Conservation (phyloP, 2,888 invertebrate genomes). For the Alloscopus bannaensis region DNA sequence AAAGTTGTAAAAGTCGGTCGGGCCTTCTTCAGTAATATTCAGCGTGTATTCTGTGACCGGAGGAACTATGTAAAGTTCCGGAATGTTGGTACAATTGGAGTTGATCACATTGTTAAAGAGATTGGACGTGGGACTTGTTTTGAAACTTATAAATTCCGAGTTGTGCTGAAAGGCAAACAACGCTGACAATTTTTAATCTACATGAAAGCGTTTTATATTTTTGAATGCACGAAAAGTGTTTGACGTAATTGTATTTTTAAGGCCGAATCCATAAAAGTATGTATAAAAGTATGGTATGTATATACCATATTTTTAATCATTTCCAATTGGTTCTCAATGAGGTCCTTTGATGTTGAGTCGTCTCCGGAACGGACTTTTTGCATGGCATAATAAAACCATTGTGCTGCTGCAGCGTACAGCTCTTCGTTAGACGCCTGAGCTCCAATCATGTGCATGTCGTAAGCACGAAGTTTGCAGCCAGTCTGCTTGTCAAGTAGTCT, state of each 20-base stretch:
- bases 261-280: too few relatives aligned
- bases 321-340: slow-evolving; percentile 54
- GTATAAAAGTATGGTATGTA: too few relatives aligned
- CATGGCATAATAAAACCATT: slow-evolving; percentile 75
- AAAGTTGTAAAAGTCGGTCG: slow-evolving; percentile 73
- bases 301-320: too few relatives aligned
- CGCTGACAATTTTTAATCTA: too few relatives aligned
- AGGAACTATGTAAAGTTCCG: slow-evolving; percentile 19
- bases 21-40: slow-evolving; percentile 69
- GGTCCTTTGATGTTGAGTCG: slow-evolving; percentile 70
- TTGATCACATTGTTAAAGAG: slow-evolving; percentile 43
- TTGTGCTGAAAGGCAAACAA: slow-evolving; percentile 71
- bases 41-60: slow-evolving; percentile 20
- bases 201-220: too few relatives aligned
- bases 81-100: slow-evolving; percentile 29
- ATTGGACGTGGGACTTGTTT: not conserved
- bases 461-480: slow-evolving; percentile 71
- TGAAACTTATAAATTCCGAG: slow-evolving; percentile 38
- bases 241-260: too few relatives aligned
- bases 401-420: slow-evolving; percentile 74
- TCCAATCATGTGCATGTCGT: slow-evolving; percentile 75
- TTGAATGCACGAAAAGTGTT: too few relatives aligned
- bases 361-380: slow-evolving; percentile 73
- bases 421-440: slow-evolving; percentile 74
- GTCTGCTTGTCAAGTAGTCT: slow-evolving; percentile 64